Evolutionary conservation across 2,888 invertebrate species (phyloP).

Genomic region (Acronicta aceris): DNA sequence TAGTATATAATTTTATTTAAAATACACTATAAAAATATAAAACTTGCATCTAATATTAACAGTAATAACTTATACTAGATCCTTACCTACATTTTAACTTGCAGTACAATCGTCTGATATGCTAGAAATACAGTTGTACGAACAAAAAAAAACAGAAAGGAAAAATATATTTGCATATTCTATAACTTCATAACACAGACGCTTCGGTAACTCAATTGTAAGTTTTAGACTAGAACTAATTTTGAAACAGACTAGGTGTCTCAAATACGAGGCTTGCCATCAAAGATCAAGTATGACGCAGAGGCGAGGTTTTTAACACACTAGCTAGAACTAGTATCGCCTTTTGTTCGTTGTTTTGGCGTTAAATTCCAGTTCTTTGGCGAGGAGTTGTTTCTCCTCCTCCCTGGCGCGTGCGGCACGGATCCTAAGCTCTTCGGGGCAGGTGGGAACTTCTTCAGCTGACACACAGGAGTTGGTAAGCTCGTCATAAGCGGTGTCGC

Average conservation of each 20-base stretch:
- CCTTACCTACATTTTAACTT: slow-evolving; percentile 18
- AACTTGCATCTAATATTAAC: slow-evolving; percentile 15
- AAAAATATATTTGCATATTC: slow-evolving; percentile 28
- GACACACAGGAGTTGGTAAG: slow-evolving; percentile 92
- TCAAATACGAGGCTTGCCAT: slow-evolving; percentile 27
- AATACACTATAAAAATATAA: slow-evolving; percentile 3
- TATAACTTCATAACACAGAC: slow-evolving; percentile 42
- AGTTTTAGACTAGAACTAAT: slow-evolving; percentile 58
- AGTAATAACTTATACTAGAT: slow-evolving; percentile 34
- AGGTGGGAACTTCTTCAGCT: slow-evolving; percentile 93
- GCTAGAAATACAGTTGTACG: slow-evolving; percentile 17
- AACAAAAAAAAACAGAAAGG: slow-evolving; percentile 21
- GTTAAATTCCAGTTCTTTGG: slow-evolving; percentile 70
- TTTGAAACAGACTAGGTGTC: slow-evolving; percentile 37
- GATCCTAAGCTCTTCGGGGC: slow-evolving; percentile 84
- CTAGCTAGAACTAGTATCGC: slow-evolving; percentile 22
- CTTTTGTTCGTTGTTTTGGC: slow-evolving; percentile 40
- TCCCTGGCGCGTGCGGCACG: slow-evolving; percentile 72
- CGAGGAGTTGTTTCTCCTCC: slow-evolving; percentile 69
- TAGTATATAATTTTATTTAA: slow-evolving; percentile 1
- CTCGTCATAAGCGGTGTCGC: slow-evolving; percentile 94
- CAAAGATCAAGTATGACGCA: slow-evolving; percentile 27
- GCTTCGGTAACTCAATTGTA: slow-evolving; percentile 56
- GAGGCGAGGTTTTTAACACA: slow-evolving; percentile 14
- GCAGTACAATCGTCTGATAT: slow-evolving; percentile 4